These are phyloP conservation scores for Neotragus moschatus DNA, from an alignment of 2,113 vertebrate species.

Conservation along the genomic window DNA sequence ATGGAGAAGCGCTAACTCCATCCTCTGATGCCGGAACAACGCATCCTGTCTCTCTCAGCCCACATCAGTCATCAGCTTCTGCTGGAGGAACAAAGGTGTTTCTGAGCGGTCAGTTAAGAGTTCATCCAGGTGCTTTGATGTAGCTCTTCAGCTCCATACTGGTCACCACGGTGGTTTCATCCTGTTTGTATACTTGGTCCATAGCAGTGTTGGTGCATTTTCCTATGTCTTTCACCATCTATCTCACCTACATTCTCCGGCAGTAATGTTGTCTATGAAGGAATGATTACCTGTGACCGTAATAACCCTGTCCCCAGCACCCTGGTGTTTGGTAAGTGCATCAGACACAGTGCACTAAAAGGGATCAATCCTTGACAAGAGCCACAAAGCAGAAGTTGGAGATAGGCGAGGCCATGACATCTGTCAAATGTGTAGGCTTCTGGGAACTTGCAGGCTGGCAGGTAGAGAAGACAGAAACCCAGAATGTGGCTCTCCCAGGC, in stretches of 20 bases:
- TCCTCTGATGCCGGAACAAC: conserved; percentile 76
- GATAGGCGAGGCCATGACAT: background rate
- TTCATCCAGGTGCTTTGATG: background rate
- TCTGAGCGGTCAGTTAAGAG: background rate
- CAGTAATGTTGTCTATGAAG: conserved; percentile 76
- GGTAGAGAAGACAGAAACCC: conserved; percentile 18
- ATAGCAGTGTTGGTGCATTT: conserved; percentile 69
- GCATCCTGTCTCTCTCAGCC: conserved; percentile 30
- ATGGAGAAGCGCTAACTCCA: conserved; percentile 75
- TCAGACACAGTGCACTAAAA: conserved; percentile 42
- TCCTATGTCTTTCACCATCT: conserved; percentile 69
- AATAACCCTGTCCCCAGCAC: conserved; percentile 76
- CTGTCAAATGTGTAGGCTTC: background rate
- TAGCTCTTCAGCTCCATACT: background rate
- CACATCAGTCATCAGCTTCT: background rate
- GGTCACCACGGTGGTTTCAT: background rate
- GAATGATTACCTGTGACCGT: conserved; percentile 73
- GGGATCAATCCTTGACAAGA: background rate
- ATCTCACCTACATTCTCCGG: conserved; percentile 72
- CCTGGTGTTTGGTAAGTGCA: conserved; percentile 73
- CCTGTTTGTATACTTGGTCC: conserved; percentile 72
- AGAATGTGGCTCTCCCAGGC: conserved; percentile 73
- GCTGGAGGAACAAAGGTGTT: background rate
- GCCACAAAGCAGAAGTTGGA: background rate
- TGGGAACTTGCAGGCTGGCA: background rate